These are phyloP conservation scores for Antheraea assamensis DNA, from an alignment of 2,888 invertebrate genomes.

Conservation along the genomic window DNA sequence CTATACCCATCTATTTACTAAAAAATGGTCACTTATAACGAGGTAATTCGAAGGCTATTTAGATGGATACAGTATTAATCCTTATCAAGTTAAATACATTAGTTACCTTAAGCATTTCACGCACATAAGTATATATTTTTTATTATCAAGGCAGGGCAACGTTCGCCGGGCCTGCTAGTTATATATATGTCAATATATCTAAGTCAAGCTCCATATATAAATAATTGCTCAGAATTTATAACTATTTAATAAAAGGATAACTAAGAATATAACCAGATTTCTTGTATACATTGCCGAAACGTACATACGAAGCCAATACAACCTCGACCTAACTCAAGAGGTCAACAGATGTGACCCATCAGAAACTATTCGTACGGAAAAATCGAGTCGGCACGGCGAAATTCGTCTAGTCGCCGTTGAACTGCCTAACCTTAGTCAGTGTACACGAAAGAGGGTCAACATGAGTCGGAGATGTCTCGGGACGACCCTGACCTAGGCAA, in stretches of 20 bases:
- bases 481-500: conserved; percentile 79
- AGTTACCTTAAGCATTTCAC: no score
- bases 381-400: conserved; percentile 65
- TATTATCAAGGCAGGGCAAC: no score
- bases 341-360: conserved; percentile 63
- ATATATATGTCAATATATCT: no score
- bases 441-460: conserved; percentile 46
- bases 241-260: background rate
- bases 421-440: conserved; percentile 32
- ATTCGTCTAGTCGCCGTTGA: conserved; percentile 44
- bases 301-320: conserved; percentile 24
- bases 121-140: no score
- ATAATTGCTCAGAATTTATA: background rate
- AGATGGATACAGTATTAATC: no score
- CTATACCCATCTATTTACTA: no score
- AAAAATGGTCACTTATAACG: no score
- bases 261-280: background rate
- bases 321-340: conserved; percentile 68
- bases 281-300: background rate
- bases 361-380: conserved; percentile 77
- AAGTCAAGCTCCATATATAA: no score
- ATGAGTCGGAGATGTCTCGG: conserved; percentile 57
- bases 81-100: no score
- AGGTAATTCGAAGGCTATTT: no score
- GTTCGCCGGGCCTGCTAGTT: no score